These are phyloP conservation scores for Ctenosaura bakeri DNA, from an alignment of 2,797 vertebrate genomes.

Conservation along the genomic window DNA sequence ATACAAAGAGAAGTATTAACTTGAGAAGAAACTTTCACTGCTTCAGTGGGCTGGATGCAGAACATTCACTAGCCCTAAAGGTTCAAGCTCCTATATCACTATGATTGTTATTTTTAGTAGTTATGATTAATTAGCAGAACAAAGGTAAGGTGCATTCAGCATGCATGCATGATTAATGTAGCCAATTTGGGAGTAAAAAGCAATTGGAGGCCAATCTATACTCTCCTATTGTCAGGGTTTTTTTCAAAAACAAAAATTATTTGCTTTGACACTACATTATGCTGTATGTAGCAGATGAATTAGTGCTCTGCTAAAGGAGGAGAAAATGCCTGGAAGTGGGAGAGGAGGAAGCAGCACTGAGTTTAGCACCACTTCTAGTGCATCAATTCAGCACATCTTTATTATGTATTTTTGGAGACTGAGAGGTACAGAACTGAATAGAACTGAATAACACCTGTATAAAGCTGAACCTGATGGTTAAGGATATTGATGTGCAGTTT, in stretches of 20 bases:
- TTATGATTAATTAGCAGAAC: constrained; percentile 44
- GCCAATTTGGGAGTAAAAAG: constrained; percentile 28
- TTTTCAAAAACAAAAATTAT: background rate
- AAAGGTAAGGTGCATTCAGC: constrained; percentile 32
- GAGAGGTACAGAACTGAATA: background rate
- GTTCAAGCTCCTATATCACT: background rate
- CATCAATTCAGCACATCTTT: background rate
- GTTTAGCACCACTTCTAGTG: background rate
- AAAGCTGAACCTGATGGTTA: background rate
- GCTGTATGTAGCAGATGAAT: background rate
- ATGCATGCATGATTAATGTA: constrained; percentile 35
- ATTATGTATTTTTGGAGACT: too few relatives aligned
- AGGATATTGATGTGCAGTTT: background rate
- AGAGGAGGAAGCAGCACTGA: background rate
- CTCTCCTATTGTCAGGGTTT: constrained; percentile 1
- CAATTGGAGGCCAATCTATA: constrained; percentile 19
- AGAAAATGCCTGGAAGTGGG: background rate
- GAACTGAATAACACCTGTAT: background rate
- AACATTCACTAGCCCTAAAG: background rate
- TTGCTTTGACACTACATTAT: background rate
- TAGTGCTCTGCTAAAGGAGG: background rate
- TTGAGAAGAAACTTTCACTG: background rate
- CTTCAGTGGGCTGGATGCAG: background rate
- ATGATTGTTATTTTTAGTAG: constrained; percentile 30
- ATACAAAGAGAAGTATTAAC: constrained; percentile 20